Percentiles rank a stretch among this genome's conserved stretches.
These are phyloP conservation scores for Metopolophium dirhodum DNA, from an alignment of 1,140 invertebrate genomes.

Conservation along the genomic window DNA sequence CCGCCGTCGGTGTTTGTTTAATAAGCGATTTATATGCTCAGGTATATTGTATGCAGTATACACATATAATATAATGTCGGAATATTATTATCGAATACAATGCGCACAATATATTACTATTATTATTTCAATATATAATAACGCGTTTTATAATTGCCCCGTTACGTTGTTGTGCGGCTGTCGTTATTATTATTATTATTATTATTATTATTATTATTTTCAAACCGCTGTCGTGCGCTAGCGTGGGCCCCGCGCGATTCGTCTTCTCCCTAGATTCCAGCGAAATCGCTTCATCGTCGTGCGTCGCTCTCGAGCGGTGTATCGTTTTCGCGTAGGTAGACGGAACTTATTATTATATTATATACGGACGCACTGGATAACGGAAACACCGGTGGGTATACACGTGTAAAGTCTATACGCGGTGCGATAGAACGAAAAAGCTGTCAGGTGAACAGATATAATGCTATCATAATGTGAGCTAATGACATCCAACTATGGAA, in stretches of 20 bases:
- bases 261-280: background rate
- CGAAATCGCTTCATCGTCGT: background rate
- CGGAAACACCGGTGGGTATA: too few relatives aligned
- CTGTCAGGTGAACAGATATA: background rate
- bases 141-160: background rate
- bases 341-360: background rate
- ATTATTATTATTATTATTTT: constrained; percentile 4
- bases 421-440: too few relatives aligned
- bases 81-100: constrained; percentile 22
- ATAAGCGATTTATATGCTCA: constrained; percentile 51
- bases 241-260: background rate
- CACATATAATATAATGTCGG: background rate
- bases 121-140: background rate
- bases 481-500: background rate
- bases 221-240: too few relatives aligned
- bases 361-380: background rate
- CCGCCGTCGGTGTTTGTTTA: constrained; percentile 43
- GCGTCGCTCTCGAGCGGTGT: background rate
- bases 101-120: background rate
- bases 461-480: background rate
- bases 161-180: background rate
- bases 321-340: background rate
- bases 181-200: background rate
- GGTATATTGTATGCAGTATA: background rate
- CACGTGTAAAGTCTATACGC: too few relatives aligned